A percentile compares a stretch with the other conserved stretches of the same genome.
Evolutionary conservation across 2,888 invertebrate species (phyloP).

Genomic region (Ischnus inquisitorius): DNA sequence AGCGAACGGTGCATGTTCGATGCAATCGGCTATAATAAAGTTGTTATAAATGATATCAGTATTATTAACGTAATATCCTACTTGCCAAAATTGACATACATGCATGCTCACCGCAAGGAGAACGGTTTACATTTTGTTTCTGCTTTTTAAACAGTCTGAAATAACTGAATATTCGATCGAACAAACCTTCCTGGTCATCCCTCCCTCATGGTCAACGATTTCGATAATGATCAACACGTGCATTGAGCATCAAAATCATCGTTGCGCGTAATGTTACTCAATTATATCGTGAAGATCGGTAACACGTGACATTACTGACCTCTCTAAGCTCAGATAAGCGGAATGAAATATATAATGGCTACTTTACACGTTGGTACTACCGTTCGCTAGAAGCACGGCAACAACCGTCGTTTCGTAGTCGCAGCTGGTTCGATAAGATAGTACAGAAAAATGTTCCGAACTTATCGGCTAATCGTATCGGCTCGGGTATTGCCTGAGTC

Average conservation of each 20-base stretch:
- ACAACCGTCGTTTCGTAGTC: not conserved
- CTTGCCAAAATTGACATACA: too few relatives aligned
- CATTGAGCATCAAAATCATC: not conserved
- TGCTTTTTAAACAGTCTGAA: too few relatives aligned
- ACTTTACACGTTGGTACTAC: constrained; percentile 28
- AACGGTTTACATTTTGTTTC: too few relatives aligned
- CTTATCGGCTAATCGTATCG: constrained; percentile 45
- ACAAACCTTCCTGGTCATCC: not conserved
- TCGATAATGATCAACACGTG: not conserved
- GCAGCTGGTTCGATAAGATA: constrained; percentile 53
- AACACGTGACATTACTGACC: constrained; percentile 32
- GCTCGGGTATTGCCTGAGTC: constrained; percentile 1
- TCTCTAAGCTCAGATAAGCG: constrained; percentile 37
- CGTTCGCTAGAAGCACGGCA: constrained; percentile 5
- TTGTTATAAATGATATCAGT: too few relatives aligned
- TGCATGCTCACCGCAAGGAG: too few relatives aligned
- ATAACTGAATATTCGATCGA: too few relatives aligned
- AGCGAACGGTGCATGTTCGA: too few relatives aligned
- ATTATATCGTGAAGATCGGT: constrained; percentile 17
- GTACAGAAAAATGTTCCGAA: constrained; percentile 7
- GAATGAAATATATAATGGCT: constrained; percentile 44
- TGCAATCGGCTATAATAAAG: too few relatives aligned
- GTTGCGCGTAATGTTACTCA: not conserved
- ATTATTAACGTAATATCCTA: too few relatives aligned
- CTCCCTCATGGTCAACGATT: not conserved